phyloP scores from a whole-genome alignment of 1,140 invertebrate species.

The Megalopta genalis region DNA sequence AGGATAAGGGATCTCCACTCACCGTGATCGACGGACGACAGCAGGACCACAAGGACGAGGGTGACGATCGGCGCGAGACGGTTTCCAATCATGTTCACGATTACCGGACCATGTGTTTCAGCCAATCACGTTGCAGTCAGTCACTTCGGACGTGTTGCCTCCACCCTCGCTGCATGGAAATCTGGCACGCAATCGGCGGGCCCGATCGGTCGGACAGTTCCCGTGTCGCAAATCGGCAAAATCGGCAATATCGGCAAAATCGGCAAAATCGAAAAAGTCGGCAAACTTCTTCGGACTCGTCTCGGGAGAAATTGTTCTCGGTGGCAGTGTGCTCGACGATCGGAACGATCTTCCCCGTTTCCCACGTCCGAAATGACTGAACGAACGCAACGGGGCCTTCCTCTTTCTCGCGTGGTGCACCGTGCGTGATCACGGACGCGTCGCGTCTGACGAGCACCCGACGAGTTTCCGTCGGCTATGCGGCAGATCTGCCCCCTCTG shows the following conservation, averaged over 20 bases:
- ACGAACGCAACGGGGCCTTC: slow-evolving; percentile 30
- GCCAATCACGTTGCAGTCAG: slow-evolving; percentile 34
- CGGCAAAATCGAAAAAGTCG: too few species aligned
- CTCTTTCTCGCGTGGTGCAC: slow-evolving; percentile 28
- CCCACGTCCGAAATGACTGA: slow-evolving; percentile 47
- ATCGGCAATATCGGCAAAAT: too few species aligned
- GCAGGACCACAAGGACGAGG: slow-evolving; percentile 56
- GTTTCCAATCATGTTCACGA: slow-evolving; percentile 61
- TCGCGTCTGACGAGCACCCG: slow-evolving; percentile 54
- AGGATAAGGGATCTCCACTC: slow-evolving; percentile 35
- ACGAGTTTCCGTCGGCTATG: slow-evolving; percentile 56
- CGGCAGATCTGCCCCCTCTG: slow-evolving; percentile 62
- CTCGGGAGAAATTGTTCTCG: neutral
- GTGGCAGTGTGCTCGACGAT: slow-evolving; percentile 27
- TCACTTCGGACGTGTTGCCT: slow-evolving; percentile 31
- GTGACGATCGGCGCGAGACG: slow-evolving; percentile 57
- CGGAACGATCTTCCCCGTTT: neutral
- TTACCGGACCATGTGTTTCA: slow-evolving; percentile 62
- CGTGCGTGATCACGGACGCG: slow-evolving; percentile 58
- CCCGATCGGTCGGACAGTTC: neutral
- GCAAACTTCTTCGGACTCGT: too few species aligned
- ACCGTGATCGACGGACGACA: slow-evolving; percentile 56
- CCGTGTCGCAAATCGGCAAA: neutral
- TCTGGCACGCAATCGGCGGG: slow-evolving; percentile 8
- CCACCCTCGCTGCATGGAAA: slow-evolving; percentile 40